phyloP scores from a whole-genome alignment of 2,797 vertebrate species.

The Pangasius larnaudii region DNA sequence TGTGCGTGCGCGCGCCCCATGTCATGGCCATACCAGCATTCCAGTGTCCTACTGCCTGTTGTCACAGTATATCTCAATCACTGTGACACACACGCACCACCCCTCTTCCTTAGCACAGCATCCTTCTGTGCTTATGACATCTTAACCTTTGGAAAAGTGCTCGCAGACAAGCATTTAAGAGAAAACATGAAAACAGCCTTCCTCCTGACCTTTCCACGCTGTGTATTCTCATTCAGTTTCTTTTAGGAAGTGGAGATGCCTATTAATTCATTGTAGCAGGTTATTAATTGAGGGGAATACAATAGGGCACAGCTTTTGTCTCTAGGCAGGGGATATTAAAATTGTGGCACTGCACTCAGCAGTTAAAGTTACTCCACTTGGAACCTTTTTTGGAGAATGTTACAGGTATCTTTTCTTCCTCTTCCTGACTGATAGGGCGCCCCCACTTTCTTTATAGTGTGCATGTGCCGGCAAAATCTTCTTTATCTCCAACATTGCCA shows the following conservation, averaged over 20 bases:
- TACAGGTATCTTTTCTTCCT: background rate
- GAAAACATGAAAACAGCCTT: conserved; percentile 70
- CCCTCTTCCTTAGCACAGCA: conserved; percentile 70
- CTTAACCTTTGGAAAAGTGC: conserved; percentile 85
- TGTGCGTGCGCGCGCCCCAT: conserved; percentile 62
- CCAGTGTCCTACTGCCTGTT: conserved; percentile 80
- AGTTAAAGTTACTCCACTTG: conserved; percentile 28
- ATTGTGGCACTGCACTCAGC: conserved; percentile 21
- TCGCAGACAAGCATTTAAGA: conserved; percentile 85
- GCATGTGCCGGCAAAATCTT: background rate
- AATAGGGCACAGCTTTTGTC: conserved; percentile 35
- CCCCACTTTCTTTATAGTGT: background rate
- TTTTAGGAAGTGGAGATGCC: conserved; percentile 54
- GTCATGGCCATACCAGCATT: conserved; percentile 71
- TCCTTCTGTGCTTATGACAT: conserved; percentile 82
- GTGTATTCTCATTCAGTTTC: conserved; percentile 67
- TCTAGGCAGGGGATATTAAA: conserved; percentile 29
- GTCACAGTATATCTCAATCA: conserved; percentile 82
- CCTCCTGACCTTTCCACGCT: conserved; percentile 86
- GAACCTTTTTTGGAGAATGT: background rate
- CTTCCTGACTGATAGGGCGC: background rate
- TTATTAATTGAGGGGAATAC: conserved; percentile 79
- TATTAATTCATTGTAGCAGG: conserved; percentile 57
- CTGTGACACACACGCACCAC: background rate
- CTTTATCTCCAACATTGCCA: conserved; percentile 13